These are phyloP conservation scores for Centropristis striata DNA, from an alignment of 2,113 vertebrate genomes.

Conservation along the genomic window DNA sequence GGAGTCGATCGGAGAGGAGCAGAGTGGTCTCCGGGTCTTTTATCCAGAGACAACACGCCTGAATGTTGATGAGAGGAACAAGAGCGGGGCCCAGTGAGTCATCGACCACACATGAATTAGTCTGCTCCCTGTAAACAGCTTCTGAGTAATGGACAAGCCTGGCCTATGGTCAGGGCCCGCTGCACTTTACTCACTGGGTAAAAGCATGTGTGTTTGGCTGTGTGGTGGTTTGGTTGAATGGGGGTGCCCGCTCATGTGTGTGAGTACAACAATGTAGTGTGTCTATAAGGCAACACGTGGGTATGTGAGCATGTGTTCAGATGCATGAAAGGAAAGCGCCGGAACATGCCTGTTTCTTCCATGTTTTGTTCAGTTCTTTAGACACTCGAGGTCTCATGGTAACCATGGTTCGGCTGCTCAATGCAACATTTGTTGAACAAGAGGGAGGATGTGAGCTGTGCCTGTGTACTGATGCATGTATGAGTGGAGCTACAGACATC, in stretches of 20 bases:
- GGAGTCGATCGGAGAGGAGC: conserved; percentile 23
- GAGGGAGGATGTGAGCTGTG: background rate
- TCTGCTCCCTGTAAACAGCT: conserved; percentile 67
- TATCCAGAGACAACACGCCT: conserved; percentile 63
- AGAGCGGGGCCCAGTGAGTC: conserved; percentile 73
- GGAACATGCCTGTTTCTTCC: conserved; percentile 40
- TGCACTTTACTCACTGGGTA: conserved; percentile 50
- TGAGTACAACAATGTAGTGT: conserved; percentile 14
- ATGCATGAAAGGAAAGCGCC: conserved; percentile 30
- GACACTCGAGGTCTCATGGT: conserved; percentile 41
- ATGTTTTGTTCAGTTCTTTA: conserved; percentile 36
- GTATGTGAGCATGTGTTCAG: conserved; percentile 32
- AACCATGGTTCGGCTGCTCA: conserved; percentile 63
- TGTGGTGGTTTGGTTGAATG: conserved; percentile 9
- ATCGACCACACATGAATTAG: conserved; percentile 68
- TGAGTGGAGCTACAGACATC: background rate
- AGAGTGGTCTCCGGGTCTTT: conserved; percentile 31
- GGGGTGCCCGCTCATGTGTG: conserved; percentile 2
- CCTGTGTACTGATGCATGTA: background rate
- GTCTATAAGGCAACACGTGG: conserved; percentile 22
- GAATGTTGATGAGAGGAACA: conserved; percentile 73
- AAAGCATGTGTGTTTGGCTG: conserved; percentile 9
- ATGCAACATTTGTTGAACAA: conserved; percentile 12
- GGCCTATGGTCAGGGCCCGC: conserved; percentile 44
- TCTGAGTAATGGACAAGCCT: conserved; percentile 67